A percentile compares a stretch with the other conserved stretches of the same genome.
phyloP scores from a whole-genome alignment of 2,888 invertebrate genomes.

The Bembecia ichneumoniformis region DNA sequence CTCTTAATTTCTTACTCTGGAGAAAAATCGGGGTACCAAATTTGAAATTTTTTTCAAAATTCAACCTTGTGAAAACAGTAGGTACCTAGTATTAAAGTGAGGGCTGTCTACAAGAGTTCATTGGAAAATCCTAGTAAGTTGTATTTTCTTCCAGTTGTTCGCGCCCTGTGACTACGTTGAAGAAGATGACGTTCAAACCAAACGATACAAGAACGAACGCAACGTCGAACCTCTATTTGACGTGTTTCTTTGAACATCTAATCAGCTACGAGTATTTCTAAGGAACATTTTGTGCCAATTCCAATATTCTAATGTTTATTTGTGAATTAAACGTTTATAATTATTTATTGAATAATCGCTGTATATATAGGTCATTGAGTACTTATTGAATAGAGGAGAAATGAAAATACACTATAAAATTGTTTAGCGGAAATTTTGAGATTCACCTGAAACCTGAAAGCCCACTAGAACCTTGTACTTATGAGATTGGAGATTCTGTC shows the following conservation, averaged over 20 bases:
- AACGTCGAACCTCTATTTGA: slow-evolving; percentile 43
- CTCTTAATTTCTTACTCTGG: too few species aligned
- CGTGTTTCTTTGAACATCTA: slow-evolving; percentile 35
- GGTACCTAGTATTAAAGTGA: too few species aligned
- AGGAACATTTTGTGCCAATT: slow-evolving; percentile 18
- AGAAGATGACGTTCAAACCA: slow-evolving; percentile 30
- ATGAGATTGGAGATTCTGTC: too few species aligned
- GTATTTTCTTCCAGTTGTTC: slow-evolving; percentile 31
- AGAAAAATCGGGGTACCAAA: too few species aligned
- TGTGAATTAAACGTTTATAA: not conserved
- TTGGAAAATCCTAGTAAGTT: not conserved
- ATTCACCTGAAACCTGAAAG: too few species aligned
- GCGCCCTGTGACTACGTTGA: slow-evolving; percentile 47
- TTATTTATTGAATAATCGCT: not conserved
- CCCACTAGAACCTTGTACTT: too few species aligned
- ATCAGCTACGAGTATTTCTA: slow-evolving; percentile 2
- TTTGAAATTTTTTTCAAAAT: too few species aligned
- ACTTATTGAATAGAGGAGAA: too few species aligned
- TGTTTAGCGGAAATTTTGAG: too few species aligned
- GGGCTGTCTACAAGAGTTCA: not conserved
- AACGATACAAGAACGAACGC: slow-evolving; percentile 39
- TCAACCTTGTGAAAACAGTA: too few species aligned
- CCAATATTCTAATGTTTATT: not conserved
- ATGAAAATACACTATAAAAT: too few species aligned
- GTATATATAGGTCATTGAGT: not conserved